phyloP scores from a whole-genome alignment of 2,888 invertebrate species.

The Eristalis arbustorum region DNA sequence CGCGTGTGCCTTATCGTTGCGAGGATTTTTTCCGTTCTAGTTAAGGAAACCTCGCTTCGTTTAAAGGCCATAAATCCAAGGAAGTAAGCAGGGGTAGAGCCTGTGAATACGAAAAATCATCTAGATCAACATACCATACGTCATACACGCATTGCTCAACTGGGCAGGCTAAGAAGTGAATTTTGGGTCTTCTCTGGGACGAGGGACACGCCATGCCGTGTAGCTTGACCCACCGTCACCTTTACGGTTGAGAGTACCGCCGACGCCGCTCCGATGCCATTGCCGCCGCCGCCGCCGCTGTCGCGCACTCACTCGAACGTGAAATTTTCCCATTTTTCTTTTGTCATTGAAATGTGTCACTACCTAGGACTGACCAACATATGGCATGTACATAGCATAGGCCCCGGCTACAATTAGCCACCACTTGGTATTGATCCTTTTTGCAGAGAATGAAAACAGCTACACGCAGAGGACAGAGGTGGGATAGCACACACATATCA shows the following conservation, averaged over 20 bases:
- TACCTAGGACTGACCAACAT: constrained; percentile 56
- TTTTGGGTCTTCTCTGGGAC: constrained; percentile 2
- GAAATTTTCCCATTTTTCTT: constrained; percentile 66
- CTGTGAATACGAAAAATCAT: background rate
- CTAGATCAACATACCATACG: constrained; percentile 54
- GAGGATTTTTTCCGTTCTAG: constrained; percentile 66
- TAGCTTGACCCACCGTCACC: constrained; percentile 7
- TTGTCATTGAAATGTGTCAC: constrained; percentile 61
- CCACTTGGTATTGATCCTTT: constrained; percentile 65
- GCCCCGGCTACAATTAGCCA: constrained; percentile 56
- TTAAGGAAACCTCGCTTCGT: constrained; percentile 47
- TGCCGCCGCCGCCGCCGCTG: background rate
- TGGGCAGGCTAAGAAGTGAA: constrained; percentile 35
- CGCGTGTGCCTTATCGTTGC: constrained; percentile 63
- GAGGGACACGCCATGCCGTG: constrained; percentile 49
- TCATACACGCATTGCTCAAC: constrained; percentile 63
- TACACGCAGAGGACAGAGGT: constrained; percentile 45
- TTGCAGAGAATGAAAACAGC: constrained; percentile 26
- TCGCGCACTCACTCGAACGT: constrained; percentile 55
- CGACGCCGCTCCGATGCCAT: background rate
- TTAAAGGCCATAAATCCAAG: constrained; percentile 57
- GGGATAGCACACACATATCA: constrained; percentile 7
- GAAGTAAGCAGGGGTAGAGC: background rate
- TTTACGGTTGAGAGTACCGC: background rate
- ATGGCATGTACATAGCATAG: constrained; percentile 35